phyloP scores from a whole-genome alignment of 2,888 invertebrate species.

The Drosophila pseudotalamancana region DNA sequence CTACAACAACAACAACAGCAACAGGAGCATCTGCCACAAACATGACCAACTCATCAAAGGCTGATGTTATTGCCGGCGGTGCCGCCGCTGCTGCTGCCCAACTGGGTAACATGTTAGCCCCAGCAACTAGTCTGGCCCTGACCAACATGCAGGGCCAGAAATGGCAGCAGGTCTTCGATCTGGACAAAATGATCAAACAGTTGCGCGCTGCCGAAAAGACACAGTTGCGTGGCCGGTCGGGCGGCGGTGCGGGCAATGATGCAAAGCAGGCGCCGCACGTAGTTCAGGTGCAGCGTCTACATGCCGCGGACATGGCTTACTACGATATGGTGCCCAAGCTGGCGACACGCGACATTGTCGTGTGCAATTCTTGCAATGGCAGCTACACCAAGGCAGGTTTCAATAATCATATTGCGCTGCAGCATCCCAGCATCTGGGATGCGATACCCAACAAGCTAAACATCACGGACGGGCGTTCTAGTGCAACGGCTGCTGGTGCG shows the following conservation, averaged over 20 bases:
- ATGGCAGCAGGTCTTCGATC: conserved; percentile 80
- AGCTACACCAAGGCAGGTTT: conserved; percentile 92
- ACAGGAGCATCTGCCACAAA: conserved; percentile 23
- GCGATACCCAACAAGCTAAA: conserved; percentile 65
- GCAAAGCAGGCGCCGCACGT: conserved; percentile 25
- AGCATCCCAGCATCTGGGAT: conserved; percentile 84
- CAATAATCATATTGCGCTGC: conserved; percentile 89
- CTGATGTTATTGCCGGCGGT: conserved; percentile 37
- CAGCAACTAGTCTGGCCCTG: conserved; percentile 25
- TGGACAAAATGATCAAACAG: conserved; percentile 80
- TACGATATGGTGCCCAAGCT: conserved; percentile 92
- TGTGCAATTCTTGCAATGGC: conserved; percentile 91
- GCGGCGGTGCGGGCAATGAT: conserved; percentile 1
- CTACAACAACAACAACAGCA: not conserved
- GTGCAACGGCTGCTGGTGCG: conserved; percentile 12
- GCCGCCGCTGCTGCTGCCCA: conserved; percentile 28
- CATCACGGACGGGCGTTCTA: conserved; percentile 15
- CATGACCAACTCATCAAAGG: conserved; percentile 56
- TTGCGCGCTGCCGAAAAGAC: conserved; percentile 76
- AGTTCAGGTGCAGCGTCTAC: conserved; percentile 85
- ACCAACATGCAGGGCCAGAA: conserved; percentile 73
- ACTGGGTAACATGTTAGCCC: conserved; percentile 42
- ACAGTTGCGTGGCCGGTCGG: conserved; percentile 58
- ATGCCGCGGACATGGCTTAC: conserved; percentile 88
- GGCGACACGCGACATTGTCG: conserved; percentile 90